Conservation (phyloP, 2,888 invertebrate genomes). For the Xylota sylvarum region DNA sequence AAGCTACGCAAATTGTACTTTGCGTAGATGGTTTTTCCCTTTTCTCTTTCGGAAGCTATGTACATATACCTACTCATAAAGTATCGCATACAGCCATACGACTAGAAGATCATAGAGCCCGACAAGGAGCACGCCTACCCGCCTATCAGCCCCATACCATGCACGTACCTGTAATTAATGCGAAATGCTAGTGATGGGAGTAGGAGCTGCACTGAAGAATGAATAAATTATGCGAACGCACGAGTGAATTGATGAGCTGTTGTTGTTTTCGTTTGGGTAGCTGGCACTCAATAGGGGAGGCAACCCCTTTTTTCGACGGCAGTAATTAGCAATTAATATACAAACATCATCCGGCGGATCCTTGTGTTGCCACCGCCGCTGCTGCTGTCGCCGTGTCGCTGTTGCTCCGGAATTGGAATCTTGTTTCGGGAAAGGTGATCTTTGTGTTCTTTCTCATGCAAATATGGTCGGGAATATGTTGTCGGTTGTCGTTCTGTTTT, state of each 20-base stretch:
- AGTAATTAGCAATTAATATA: conserved; percentile 76
- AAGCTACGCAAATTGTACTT: conserved; percentile 51
- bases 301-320: conserved; percentile 53
- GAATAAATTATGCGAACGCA: conserved; percentile 75
- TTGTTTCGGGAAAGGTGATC: conserved; percentile 61
- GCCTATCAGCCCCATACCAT: conserved; percentile 31
- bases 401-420: conserved; percentile 58
- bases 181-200: conserved; percentile 38
- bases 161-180: conserved; percentile 75
- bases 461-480: conserved; percentile 58
- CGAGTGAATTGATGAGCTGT: conserved; percentile 71
- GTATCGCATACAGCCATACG: conserved; percentile 80
- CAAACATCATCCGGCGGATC: conserved; percentile 74
- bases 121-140: conserved; percentile 38
- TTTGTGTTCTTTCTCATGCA: conserved; percentile 72
- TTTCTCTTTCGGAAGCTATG: conserved; percentile 77
- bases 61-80: conserved; percentile 81
- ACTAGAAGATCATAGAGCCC: conserved; percentile 53
- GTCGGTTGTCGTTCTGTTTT: conserved; percentile 27
- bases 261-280: conserved; percentile 63
- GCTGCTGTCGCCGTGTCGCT: not conserved
- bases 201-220: conserved; percentile 46
- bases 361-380: conserved; percentile 31
- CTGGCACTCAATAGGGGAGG: conserved; percentile 6
- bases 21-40: conserved; percentile 27